Evolutionary conservation across 92 coral and sea anemone species (phyloP).

Genomic region (Phenganax marumi): DNA sequence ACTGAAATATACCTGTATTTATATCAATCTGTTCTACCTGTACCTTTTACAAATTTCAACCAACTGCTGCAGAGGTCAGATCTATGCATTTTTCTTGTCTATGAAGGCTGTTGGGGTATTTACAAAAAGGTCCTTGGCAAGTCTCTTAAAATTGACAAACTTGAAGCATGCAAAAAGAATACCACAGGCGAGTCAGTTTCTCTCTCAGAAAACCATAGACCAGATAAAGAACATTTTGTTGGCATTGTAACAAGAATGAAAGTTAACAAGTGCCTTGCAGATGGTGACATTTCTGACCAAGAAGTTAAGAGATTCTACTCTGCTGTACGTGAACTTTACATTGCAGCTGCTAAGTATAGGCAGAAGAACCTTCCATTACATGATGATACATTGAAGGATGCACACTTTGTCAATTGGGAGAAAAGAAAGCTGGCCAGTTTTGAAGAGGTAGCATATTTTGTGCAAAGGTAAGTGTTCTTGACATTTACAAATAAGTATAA

Average conservation of each 20-base stretch:
- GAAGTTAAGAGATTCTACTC: slow-evolving; percentile 45
- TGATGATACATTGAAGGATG: slow-evolving; percentile 48
- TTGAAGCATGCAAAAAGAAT: slow-evolving; percentile 30
- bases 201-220: slow-evolving; percentile 21
- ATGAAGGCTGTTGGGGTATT: slow-evolving; percentile 37
- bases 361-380: slow-evolving; percentile 47
- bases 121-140: slow-evolving; percentile 33
- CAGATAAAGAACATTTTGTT: slow-evolving; percentile 52
- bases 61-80: slow-evolving; percentile 33
- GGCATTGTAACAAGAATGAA: slow-evolving; percentile 56
- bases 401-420: slow-evolving; percentile 49
- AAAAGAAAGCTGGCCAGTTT: slow-evolving; percentile 25
- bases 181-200: slow-evolving; percentile 24
- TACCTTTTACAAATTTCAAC: slow-evolving; percentile 12
- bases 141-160: slow-evolving; percentile 23
- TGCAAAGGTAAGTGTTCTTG: slow-evolving; percentile 17
- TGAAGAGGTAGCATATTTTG: slow-evolving; percentile 46
- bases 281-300: slow-evolving; percentile 54
- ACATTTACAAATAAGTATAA: slow-evolving; percentile 16
- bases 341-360: slow-evolving; percentile 54
- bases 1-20: slow-evolving; percentile 58
- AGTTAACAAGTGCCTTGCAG: slow-evolving; percentile 55
- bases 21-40: slow-evolving; percentile 52
- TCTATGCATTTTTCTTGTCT: slow-evolving; percentile 28
- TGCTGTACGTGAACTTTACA: slow-evolving; percentile 54